These are phyloP conservation scores for Ancistrus triradiatus DNA, from an alignment of 2,113 vertebrate species.

Conservation along the genomic window DNA sequence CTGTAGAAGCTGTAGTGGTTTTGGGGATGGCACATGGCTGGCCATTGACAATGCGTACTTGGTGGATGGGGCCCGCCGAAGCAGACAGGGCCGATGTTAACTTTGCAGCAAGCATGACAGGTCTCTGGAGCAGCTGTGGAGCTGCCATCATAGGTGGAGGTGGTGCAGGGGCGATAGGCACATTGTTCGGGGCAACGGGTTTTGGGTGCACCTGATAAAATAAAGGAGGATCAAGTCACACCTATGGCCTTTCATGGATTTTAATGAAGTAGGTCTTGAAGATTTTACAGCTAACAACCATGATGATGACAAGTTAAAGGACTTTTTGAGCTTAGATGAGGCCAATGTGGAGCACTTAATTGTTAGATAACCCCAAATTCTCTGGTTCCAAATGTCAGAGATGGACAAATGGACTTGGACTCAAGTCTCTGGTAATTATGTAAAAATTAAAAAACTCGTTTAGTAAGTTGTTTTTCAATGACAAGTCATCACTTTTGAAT, in stretches of 20 bases:
- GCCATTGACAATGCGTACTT: constrained; percentile 93
- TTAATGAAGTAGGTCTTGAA: no score
- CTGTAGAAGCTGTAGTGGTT: constrained; percentile 37
- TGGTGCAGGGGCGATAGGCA: constrained; percentile 94
- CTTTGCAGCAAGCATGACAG: constrained; percentile 92
- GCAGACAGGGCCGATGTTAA: constrained; percentile 80
- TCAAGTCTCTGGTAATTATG: no score
- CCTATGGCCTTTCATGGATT: no score
- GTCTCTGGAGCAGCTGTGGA: constrained; percentile 90
- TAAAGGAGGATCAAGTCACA: constrained; percentile 14
- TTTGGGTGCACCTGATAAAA: constrained; percentile 86
- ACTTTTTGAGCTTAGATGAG: no score
- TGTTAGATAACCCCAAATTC: no score
- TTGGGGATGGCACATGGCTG: constrained; percentile 83
- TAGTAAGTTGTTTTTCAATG: no score
- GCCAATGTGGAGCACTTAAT: no score
- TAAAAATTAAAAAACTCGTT: not conserved
- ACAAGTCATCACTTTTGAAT: no score
- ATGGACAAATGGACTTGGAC: no score
- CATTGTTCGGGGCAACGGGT: constrained; percentile 83
- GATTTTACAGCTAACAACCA: no score
- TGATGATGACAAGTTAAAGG: no score
- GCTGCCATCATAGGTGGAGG: constrained; percentile 96
- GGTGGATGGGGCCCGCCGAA: constrained; percentile 89
- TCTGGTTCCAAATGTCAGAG: no score